Conservation (phyloP, 2,113 vertebrate species). For the Camelus bactrianus region DNA sequence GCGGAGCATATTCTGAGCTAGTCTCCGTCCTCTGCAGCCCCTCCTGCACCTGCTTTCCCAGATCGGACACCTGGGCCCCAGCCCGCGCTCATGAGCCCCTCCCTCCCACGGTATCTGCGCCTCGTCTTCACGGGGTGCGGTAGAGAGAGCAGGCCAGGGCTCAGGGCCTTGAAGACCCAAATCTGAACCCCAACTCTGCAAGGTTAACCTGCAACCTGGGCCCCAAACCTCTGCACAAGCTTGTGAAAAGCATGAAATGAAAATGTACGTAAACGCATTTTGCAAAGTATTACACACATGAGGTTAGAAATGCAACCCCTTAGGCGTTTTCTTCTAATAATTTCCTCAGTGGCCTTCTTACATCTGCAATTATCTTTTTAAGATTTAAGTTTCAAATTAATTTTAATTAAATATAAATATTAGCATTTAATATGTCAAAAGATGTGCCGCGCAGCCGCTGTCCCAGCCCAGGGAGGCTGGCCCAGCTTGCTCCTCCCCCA, state of each 20-base stretch:
- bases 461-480: too few relatives aligned
- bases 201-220: neutral
- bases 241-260: neutral
- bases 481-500: neutral
- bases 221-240: neutral
- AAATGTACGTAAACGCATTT: neutral
- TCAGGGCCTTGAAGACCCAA: neutral
- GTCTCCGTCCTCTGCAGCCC: neutral
- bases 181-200: neutral
- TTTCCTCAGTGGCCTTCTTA: neutral
- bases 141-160: neutral
- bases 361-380: neutral
- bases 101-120: rapidly evolving
- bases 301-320: neutral
- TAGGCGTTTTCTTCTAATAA: neutral
- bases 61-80: neutral
- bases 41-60: neutral
- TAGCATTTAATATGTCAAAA: neutral
- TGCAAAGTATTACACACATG: too few relatives aligned
- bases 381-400: neutral
- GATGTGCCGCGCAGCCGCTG: rapidly evolving
- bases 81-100: rapidly evolving
- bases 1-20: rapidly evolving
- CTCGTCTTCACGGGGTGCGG: neutral
- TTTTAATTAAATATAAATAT: neutral